Base-by-base conservation (phyloP, 2,888 invertebrate genomes). In the Elmis aenea region DNA sequence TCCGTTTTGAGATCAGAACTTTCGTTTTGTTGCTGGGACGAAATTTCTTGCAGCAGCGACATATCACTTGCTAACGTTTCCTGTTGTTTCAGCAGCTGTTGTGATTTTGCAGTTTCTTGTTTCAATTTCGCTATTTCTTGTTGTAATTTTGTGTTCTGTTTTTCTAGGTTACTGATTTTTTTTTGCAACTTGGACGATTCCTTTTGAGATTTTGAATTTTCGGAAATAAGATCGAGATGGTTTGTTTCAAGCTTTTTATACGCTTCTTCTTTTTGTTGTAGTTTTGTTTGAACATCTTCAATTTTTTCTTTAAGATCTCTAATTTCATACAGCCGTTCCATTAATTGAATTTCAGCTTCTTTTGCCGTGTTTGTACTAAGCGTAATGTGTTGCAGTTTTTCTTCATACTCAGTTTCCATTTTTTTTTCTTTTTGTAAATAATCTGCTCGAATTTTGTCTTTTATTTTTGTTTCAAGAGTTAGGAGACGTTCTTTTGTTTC, bases 311-410 rank as follows among this genome's bases (percentile, higher is more conserved):
- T 57, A 22, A 63, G 51, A 22, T 54, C 63, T 32, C 57, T 57
- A 34, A 69, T 67, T 33, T 70, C 59, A 33, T 67, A 62, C 40
- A 72, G 69, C 29, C 66, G 70, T 57, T 73, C 70, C 50, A 71
- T 67, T 25, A 66, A 62, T 60, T 72, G 71, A 42, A 64, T 60
- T 46, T 75, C 72, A 26, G 72, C 46, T 41, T 75, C 72, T 48
- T 66, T 67, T 2, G 45, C 14, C 11, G 45, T 53, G 5, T 50
- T 40, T 14, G 53, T 48, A 21, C 44, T 56, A 9, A 48, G 39
- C 2, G 53, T 41, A 9, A 62, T 30, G 33, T 55, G 55, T 16
- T 50, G 46, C 6, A 63, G 14, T 48, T 59, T 63, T 10, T 31
- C 18, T 14, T 52, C 40, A 33, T 62, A 64, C n/a, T 60, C 57